Percentiles rank a stretch among this genome's conserved stretches.
Evolutionary conservation across 1,140 invertebrate species (phyloP).

Genomic region (Fopius arisanus): DNA sequence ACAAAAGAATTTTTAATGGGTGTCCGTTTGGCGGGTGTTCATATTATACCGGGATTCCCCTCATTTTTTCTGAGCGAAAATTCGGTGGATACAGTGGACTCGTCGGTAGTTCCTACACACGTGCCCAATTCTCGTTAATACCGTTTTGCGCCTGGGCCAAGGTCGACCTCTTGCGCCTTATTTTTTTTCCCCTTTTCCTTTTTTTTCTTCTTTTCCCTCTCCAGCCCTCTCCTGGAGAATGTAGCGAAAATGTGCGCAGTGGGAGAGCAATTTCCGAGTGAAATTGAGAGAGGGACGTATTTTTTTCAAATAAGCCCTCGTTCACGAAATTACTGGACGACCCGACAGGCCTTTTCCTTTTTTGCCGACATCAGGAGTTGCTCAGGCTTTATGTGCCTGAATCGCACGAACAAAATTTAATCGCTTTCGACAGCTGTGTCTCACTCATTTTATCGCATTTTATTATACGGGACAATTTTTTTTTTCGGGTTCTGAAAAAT

Average conservation of each 20-base stretch:
- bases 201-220: too few species aligned
- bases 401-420: neutral
- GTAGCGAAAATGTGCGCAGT: neutral
- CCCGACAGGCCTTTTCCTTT: neutral
- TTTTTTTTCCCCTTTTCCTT: neutral
- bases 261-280: conserved; percentile 4
- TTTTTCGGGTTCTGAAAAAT: too few species aligned
- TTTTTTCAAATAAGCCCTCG: conserved; percentile 11
- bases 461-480: too few species aligned
- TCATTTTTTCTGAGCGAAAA: too few species aligned
- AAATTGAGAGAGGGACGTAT: neutral
- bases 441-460: neutral
- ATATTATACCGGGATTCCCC: too few species aligned
- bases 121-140: conserved; percentile 56
- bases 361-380: neutral
- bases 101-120: conserved; percentile 47
- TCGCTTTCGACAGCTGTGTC: neutral
- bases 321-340: conserved; percentile 3
- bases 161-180: conserved; percentile 35
- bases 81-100: conserved; percentile 39
- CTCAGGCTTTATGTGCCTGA: neutral
- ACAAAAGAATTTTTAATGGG: too few species aligned
- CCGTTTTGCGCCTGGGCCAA: conserved; percentile 47
- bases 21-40: too few species aligned
- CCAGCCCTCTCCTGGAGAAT: neutral